A percentile compares a stretch with the other conserved stretches of the same genome.
These are phyloP conservation scores for Tetranychus urticae DNA, from an alignment of 1,140 invertebrate genomes.

Conservation along the genomic window DNA sequence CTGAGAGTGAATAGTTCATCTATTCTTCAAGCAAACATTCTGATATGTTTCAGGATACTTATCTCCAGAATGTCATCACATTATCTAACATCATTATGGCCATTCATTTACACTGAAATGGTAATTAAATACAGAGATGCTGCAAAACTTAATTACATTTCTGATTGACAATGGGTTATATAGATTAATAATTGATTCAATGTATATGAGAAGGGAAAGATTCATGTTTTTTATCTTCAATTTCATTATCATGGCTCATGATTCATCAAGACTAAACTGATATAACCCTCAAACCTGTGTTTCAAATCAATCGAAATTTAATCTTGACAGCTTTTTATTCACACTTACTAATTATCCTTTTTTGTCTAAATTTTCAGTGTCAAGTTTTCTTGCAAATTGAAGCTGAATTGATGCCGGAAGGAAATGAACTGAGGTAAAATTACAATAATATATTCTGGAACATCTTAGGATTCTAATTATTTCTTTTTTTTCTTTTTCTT, in stretches of 20 bases:
- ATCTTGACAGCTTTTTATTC: too few species aligned
- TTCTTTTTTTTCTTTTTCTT: background rate
- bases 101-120: constrained; percentile 76
- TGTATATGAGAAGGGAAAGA: too few species aligned
- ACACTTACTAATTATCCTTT: too few species aligned
- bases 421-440: background rate
- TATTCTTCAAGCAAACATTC: constrained; percentile 60
- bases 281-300: too few species aligned
- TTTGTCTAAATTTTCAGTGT: constrained; percentile 21
- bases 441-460: too few species aligned
- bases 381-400: constrained; percentile 75
- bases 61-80: constrained; percentile 60
- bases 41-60: constrained; percentile 70
- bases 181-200: too few species aligned
- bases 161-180: too few species aligned
- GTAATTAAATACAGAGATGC: constrained; percentile 17
- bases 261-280: too few species aligned
- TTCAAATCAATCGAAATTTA: too few species aligned
- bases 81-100: constrained; percentile 73
- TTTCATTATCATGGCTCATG: too few species aligned
- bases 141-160: too few species aligned
- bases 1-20: constrained; percentile 53
- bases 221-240: too few species aligned
- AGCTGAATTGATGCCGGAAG: constrained; percentile 44
- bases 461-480: background rate